Evolutionary conservation across 2,113 vertebrate genomes (phyloP).

Genomic region (Microtus oregoni): DNA sequence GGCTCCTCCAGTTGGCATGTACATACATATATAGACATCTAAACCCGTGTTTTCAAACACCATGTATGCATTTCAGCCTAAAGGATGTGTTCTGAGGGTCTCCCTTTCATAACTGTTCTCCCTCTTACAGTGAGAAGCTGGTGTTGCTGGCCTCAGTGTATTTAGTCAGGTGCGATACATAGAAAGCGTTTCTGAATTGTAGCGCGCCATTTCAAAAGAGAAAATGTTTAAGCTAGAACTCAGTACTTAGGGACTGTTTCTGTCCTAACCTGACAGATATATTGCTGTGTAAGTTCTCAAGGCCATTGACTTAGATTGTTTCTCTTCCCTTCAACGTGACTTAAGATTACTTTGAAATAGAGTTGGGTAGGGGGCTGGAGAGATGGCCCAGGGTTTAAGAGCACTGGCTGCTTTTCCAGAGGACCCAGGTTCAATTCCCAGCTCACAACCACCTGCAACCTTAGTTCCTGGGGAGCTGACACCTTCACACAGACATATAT

Average conservation of each 20-base stretch:
- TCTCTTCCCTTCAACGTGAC: not conserved
- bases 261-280: not conserved
- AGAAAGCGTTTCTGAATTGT: slow-evolving; percentile 14
- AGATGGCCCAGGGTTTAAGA: not conserved
- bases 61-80: not conserved
- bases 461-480: too few species aligned
- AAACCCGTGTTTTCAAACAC: not conserved
- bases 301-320: not conserved
- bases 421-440: not conserved
- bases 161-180: not conserved
- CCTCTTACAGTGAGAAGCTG: not conserved
- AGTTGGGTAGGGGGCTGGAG: too few species aligned
- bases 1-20: not conserved
- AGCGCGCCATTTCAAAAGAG: not conserved
- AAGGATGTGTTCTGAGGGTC: not conserved
- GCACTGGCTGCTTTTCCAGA: not conserved
- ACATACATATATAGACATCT: not conserved
- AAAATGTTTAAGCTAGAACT: not conserved
- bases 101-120: not conserved
- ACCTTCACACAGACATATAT: not conserved
- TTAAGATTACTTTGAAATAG: slow-evolving; percentile 12
- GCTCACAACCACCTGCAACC: not conserved
- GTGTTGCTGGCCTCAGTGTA: not conserved
- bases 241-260: not conserved
- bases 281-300: not conserved